phyloP scores from a whole-genome alignment of 2,797 vertebrate genomes.

The Hypotaenidia okinawae region DNA sequence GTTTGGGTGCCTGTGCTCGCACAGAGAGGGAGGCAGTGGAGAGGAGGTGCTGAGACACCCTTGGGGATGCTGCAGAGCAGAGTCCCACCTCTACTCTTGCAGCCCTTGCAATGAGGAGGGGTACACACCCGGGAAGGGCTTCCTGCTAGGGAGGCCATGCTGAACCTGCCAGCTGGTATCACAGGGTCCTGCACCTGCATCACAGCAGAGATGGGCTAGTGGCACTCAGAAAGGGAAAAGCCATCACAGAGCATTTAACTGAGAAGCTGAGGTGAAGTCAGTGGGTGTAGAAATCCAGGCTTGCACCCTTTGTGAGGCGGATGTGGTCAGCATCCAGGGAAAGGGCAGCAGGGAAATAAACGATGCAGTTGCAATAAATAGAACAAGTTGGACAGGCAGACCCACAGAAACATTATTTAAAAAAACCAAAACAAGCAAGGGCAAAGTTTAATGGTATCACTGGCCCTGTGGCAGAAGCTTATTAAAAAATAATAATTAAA shows the following conservation, averaged over 20 bases:
- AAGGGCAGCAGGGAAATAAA: not conserved
- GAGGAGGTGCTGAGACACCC: not conserved
- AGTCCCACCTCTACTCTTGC: fast-evolving
- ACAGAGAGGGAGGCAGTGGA: too few species aligned
- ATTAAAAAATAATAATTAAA: too few species aligned
- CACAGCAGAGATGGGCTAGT: not conserved
- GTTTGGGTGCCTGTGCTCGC: not conserved
- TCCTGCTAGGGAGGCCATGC: not conserved
- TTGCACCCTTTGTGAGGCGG: not conserved
- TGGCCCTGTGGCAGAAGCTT: not conserved
- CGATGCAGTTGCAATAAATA: not conserved
- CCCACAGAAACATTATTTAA: not conserved
- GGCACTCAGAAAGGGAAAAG: not conserved
- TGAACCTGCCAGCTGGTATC: too few species aligned
- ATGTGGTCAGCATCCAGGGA: not conserved
- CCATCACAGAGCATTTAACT: not conserved
- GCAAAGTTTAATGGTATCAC: not conserved
- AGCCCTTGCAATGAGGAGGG: not conserved
- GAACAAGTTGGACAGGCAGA: not conserved
- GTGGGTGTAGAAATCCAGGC: not conserved
- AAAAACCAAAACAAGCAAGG: not conserved
- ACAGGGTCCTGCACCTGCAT: not conserved
- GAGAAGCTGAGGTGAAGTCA: not conserved
- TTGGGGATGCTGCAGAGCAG: not conserved
- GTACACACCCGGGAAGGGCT: fast-evolving